phyloP scores from a whole-genome alignment of 2,797 vertebrate species.

The Melanotaenia parkinsoni region DNA sequence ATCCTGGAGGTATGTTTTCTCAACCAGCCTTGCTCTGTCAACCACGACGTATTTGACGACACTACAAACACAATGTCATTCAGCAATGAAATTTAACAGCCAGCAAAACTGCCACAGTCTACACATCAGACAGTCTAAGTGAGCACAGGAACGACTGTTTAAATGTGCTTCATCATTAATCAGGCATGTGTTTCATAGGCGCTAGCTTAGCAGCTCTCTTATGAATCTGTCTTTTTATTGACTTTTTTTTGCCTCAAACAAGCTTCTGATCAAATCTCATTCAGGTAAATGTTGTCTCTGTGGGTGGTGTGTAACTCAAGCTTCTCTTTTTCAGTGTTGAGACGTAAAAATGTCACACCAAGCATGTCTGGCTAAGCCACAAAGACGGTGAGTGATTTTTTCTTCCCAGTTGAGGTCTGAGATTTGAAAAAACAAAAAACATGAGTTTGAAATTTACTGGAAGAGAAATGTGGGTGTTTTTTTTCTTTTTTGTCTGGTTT shows the following conservation, averaged over 20 bases:
- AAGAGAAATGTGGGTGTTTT: slow-evolving; percentile 50
- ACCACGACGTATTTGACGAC: slow-evolving; percentile 7
- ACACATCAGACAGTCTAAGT: too few species aligned
- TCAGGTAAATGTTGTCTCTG: slow-evolving; percentile 4
- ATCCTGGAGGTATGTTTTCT: slow-evolving; percentile 9
- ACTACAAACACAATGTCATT: slow-evolving; percentile 21
- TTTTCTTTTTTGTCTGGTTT: too few species aligned
- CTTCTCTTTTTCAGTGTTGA: slow-evolving; percentile 3
- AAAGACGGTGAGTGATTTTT: slow-evolving; percentile 25
- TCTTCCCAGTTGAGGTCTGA: slow-evolving; percentile 42
- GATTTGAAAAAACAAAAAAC: slow-evolving; percentile 47
- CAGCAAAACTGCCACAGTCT: background rate
- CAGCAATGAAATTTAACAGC: slow-evolving; percentile 6
- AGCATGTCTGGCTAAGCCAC: slow-evolving; percentile 16
- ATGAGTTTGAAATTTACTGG: slow-evolving; percentile 63
- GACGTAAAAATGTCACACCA: slow-evolving; percentile 13
- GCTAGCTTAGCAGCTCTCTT: background rate
- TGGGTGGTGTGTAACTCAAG: background rate
- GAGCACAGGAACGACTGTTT: background rate
- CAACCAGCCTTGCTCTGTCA: slow-evolving; percentile 7
- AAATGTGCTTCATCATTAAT: background rate
- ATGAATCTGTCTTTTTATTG: background rate
- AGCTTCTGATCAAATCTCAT: slow-evolving; percentile 1
- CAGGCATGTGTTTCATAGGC: background rate
- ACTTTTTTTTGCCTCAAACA: background rate